These are phyloP conservation scores for Bucco capensis DNA, from an alignment of 2,113 vertebrate genomes.

Conservation along the genomic window DNA sequence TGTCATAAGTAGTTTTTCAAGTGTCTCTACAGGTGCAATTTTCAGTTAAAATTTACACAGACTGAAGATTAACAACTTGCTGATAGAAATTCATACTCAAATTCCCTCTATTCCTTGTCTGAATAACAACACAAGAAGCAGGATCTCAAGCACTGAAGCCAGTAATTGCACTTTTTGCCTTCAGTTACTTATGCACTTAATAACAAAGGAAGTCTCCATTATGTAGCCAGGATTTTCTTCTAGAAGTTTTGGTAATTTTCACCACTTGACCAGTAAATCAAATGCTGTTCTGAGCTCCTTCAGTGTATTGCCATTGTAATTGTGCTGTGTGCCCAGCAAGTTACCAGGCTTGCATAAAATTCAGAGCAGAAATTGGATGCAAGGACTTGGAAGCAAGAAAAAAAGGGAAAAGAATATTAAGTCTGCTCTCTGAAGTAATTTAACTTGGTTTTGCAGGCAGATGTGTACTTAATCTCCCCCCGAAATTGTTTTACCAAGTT, in stretches of 20 bases:
- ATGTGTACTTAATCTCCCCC: background rate
- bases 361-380: background rate
- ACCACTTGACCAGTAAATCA: background rate
- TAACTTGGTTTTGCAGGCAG: background rate
- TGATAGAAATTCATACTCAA: background rate
- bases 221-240: background rate
- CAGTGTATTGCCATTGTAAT: background rate
- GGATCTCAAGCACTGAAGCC: background rate
- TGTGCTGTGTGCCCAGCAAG: background rate
- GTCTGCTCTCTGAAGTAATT: background rate
- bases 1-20: background rate
- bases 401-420: background rate
- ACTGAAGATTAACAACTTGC: background rate
- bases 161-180: background rate
- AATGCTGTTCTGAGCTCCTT: background rate
- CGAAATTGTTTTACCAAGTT: background rate
- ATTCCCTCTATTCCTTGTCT: background rate
- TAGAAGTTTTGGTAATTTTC: background rate
- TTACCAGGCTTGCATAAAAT: background rate
- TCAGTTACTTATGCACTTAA: background rate
- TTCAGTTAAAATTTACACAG: background rate
- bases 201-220: background rate
- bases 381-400: background rate
- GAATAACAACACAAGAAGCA: background rate
- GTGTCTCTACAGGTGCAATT: background rate